Evolutionary conservation across 2,888 invertebrate species (phyloP), one percentile per base, ranked within the genome.

Genomic region (Caenorhabditis doughertyi): DNA sequence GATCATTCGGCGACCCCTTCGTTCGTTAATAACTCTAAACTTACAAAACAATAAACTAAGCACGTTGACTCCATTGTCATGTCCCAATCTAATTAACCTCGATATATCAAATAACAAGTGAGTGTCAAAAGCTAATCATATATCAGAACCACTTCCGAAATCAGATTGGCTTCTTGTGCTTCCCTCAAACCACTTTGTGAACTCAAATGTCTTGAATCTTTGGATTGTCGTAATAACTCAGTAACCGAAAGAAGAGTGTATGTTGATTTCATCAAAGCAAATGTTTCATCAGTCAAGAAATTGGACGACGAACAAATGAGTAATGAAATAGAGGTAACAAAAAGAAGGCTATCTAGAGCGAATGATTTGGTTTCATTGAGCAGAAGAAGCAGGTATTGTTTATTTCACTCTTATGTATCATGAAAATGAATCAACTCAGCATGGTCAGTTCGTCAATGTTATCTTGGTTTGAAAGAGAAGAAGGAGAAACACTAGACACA

Each of bases 241-340:
- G 84, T 84, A 27, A 80, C 82, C 3, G 79, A 80, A 23, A 21
- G 84, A 55, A 67, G 84, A 23, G 84, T 84, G 9, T 84, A 82
- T 55, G 72, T 71, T 0, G 84, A 84, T 60, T 84, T 82, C 35
- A 80, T 84, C 3, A 82, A 67, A 51, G 67, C 82, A 13, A 79
- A 82, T 23, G 84, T 84, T 4, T 60, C 81, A 11, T 71, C 71
- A 13, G 74, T 81, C 16, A 44, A 32, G 8, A 53, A 58, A 35
- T 62, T 81, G 42, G 81, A 81, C 29, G 81, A 65, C 21, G 81
- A 81, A 27, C 49, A 16, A 27, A 81, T 81, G 81, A 56, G 65
- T 29, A 47, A 56, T 9, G 81, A 81, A 23, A 70, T 76, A 25
- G 81, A 76, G 21, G 35, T 76, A 9, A 74, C 81, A 1, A 81